A percentile compares a stretch with the other conserved stretches of the same genome.
Evolutionary conservation across 2,797 vertebrate genomes (phyloP).

Genomic region (Sorex maritimensis): DNA sequence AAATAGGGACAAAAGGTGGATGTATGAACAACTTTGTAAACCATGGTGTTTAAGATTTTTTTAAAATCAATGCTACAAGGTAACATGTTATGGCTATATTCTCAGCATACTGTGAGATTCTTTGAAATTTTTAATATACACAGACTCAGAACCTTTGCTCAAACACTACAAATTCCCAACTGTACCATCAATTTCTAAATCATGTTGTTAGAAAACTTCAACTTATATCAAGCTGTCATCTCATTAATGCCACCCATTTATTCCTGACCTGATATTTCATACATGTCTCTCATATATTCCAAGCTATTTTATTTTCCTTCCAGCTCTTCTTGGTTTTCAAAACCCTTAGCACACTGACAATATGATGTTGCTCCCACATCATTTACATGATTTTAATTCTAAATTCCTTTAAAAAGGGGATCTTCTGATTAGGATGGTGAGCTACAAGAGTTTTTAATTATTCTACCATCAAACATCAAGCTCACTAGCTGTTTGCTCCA

Average conservation of each 20-base stretch:
- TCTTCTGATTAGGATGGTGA: neutral
- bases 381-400: neutral
- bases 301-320: neutral
- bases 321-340: slow-evolving; percentile 3
- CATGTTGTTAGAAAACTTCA: neutral
- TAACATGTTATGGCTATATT: slow-evolving; percentile 34
- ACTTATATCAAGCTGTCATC: neutral
- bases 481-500: neutral
- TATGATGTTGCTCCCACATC: neutral
- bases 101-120: neutral
- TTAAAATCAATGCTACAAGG: neutral
- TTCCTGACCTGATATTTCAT: neutral
- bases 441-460: neutral
- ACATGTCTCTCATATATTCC: slow-evolving; percentile 19
- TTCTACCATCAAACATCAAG: neutral
- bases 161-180: neutral
- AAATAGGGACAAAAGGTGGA: no score
- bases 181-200: neutral
- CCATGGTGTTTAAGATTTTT: no score
- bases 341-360: neutral
- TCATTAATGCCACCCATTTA: neutral
- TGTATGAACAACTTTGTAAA: no score
- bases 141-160: slow-evolving; percentile 38
- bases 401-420: slow-evolving; percentile 20
- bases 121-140: neutral